phyloP scores from a whole-genome alignment of 2,113 vertebrate genomes.

The Odontophorus gujanensis region DNA sequence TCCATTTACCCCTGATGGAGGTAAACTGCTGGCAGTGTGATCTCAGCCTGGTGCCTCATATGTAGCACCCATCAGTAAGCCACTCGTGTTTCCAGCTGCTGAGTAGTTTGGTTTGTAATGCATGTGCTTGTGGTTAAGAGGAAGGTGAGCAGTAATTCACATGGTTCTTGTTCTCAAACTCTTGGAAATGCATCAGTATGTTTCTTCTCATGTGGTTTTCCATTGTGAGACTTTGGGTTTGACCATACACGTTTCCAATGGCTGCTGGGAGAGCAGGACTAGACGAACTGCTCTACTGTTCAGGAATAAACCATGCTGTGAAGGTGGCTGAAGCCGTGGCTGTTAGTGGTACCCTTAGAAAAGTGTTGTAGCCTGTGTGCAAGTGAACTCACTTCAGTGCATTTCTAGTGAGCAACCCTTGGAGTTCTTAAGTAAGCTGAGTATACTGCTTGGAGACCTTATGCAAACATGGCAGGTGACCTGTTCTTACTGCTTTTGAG shows the following conservation, averaged over 20 bases:
- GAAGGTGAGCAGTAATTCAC: background rate
- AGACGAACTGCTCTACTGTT: background rate
- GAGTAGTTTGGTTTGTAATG: background rate
- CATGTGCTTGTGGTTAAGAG: background rate
- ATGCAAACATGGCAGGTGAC: background rate
- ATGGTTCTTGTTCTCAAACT: background rate
- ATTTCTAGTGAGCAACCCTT: background rate
- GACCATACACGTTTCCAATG: background rate
- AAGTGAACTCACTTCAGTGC: background rate
- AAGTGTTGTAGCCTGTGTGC: background rate
- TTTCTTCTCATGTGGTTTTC: background rate
- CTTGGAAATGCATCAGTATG: background rate
- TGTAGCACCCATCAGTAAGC: background rate
- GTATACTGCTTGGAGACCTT: background rate
- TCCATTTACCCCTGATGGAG: background rate
- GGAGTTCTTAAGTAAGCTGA: background rate
- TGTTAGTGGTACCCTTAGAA: background rate
- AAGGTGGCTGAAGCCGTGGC: background rate
- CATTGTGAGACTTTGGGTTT: background rate
- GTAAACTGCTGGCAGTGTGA: background rate
- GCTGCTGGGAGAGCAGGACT: background rate
- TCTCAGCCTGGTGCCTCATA: background rate
- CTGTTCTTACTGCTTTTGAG: background rate
- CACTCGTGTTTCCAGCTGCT: background rate
- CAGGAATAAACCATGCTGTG: accelerated